Evolutionary conservation across 2,113 vertebrate species (phyloP).

Genomic region (Mugil cephalus): DNA sequence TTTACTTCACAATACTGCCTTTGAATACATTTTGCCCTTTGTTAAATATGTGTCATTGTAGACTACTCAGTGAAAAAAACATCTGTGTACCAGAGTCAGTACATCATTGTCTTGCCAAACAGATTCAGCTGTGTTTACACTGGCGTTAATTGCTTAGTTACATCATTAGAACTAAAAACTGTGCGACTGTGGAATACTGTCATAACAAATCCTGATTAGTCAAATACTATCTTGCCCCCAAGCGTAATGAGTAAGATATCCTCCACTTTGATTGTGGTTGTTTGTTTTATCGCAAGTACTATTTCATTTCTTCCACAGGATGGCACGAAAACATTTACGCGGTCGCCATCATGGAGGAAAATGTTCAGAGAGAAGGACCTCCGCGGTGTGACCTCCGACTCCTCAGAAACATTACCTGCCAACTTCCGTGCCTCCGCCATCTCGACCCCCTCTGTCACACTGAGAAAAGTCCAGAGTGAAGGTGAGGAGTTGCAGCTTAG

Average conservation of each 20-base stretch:
- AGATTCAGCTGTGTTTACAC: slow-evolving; percentile 72
- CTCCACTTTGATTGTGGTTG: neutral
- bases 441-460: slow-evolving; percentile 90
- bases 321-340: slow-evolving; percentile 92
- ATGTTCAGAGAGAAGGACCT: slow-evolving; percentile 96
- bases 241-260: slow-evolving; percentile 41
- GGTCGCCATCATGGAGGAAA: slow-evolving; percentile 94
- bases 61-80: neutral
- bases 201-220: slow-evolving; percentile 49
- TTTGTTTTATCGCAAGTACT: slow-evolving; percentile 26
- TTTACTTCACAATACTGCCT: slow-evolving; percentile 10
- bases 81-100: slow-evolving; percentile 16
- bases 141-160: slow-evolving; percentile 65
- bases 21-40: slow-evolving; percentile 18
- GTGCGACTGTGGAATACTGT: slow-evolving; percentile 37
- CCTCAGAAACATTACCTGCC: slow-evolving; percentile 92
- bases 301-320: slow-evolving; percentile 78
- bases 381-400: slow-evolving; percentile 91
- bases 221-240: slow-evolving; percentile 35
- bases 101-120: slow-evolving; percentile 34
- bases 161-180: slow-evolving; percentile 48
- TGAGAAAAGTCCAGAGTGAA: slow-evolving; percentile 94
- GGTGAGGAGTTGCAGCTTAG: slow-evolving; percentile 77
- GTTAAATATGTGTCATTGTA: slow-evolving; percentile 7
- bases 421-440: slow-evolving; percentile 94